Base-by-base conservation (phyloP, 2,888 invertebrate species). In the Ophonus ardosiacus region DNA sequence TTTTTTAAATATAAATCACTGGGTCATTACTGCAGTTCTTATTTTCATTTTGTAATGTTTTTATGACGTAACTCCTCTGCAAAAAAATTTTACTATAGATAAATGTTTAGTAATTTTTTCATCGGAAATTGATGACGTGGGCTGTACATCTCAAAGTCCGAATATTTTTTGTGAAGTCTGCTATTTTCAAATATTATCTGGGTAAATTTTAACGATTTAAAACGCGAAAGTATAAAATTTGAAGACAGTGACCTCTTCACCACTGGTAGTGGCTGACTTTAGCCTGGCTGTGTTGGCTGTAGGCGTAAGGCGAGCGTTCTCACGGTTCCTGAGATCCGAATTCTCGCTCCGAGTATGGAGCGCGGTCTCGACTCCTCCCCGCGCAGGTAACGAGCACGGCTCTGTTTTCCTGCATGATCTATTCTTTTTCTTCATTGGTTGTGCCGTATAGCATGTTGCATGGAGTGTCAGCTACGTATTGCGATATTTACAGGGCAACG, bases 271-370 rank as follows among this genome's bases (percentile, higher is more conserved):
- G 78, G 84, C 78, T 81, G 85, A 51, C 43, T 51, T 51, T 63
- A 76, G 71, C 43, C 86, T 87, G 87, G 86, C 84, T 88, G 88
- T 90, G 90, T 90, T 91, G 89, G 90, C 90, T 89, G 87, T 91
- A 94, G 94, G 93, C 94, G 94, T 92, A 95, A 94, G 92, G 93
- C 94, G 93, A 95, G 94, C 93, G 93, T 94, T 91, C 93, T 95
- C 93, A 94, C 94, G 92, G 94, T 96, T 88, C 96, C 96, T 87
- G 96, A 96, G 93, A 96, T 96, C 90, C 95, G 96, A 90, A 95
- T 96, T 90, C 93, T 96, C 93, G 96, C 96, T 90, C 95, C 96
- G 89, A 96, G 96, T 91, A 93, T 96, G 93, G 96, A 96, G 93
- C 93, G 95, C 89, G 96, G 96, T 89, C 93, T 96, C 92, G 96